Conservation (phyloP, 1,140 invertebrate species). For the Bathynomus jamesi region DNA sequence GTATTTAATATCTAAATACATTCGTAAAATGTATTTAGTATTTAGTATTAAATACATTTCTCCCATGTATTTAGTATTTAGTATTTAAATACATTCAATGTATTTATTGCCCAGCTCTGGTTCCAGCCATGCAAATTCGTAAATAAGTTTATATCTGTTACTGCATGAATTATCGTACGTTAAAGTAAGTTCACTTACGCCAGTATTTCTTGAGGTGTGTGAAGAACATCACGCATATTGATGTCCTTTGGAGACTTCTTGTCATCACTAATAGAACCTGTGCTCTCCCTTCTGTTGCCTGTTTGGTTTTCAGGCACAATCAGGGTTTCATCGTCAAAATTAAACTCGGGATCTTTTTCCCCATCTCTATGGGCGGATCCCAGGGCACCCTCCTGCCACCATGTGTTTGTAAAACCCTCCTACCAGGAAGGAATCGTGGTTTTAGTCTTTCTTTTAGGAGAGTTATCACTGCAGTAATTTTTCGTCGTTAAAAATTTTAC, state of each 20-base stretch:
- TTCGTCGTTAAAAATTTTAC: too few relatives aligned
- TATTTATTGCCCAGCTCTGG: too few relatives aligned
- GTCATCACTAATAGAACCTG: not conserved
- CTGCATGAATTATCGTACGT: too few relatives aligned
- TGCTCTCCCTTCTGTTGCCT: constrained; percentile 13
- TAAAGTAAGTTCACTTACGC: too few relatives aligned
- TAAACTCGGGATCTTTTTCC: constrained; percentile 8
- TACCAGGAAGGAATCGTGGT: too few relatives aligned
- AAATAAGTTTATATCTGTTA: not conserved
- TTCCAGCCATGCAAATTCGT: not conserved
- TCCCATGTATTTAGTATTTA: too few relatives aligned
- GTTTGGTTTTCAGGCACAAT: not conserved
- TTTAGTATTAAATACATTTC: too few relatives aligned
- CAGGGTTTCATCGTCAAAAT: constrained; percentile 3
- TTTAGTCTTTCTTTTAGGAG: too few relatives aligned
- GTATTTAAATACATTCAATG: too few relatives aligned
- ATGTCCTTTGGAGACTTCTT: constrained; percentile 14
- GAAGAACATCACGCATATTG: constrained; percentile 44
- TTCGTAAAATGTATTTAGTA: too few relatives aligned
- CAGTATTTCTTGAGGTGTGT: constrained; percentile 48
- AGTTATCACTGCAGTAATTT: too few relatives aligned
- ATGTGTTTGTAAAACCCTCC: constrained; percentile 27
- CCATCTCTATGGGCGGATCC: constrained; percentile 3
- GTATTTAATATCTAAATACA: too few relatives aligned
- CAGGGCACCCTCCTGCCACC: constrained; percentile 11